phyloP scores from a whole-genome alignment of 1,140 invertebrate species.

The Drosophila nigromelanica region DNA sequence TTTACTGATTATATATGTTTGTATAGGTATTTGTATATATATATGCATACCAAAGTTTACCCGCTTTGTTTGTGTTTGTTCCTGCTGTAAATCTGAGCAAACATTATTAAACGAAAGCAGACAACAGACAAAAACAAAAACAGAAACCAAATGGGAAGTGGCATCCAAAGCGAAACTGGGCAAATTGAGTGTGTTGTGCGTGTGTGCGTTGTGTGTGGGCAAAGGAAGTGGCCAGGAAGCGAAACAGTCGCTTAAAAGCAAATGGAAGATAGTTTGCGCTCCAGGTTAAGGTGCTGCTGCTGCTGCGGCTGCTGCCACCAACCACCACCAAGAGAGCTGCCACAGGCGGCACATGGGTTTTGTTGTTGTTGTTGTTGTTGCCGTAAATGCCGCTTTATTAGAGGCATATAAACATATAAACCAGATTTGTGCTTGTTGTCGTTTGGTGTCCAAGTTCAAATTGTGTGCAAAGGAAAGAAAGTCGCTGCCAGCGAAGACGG shows the following conservation, averaged over 20 bases:
- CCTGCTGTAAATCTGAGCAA: constrained; percentile 70
- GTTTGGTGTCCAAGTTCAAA: constrained; percentile 79
- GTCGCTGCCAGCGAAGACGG: constrained; percentile 42
- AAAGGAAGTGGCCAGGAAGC: constrained; percentile 54
- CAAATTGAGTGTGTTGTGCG: neutral
- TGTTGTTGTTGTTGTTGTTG: neutral
- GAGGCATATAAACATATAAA: constrained; percentile 59
- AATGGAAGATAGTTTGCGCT: constrained; percentile 21
- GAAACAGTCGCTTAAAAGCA: constrained; percentile 33
- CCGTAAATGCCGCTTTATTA: constrained; percentile 71
- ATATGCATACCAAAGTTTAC: constrained; percentile 33
- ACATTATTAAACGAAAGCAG: constrained; percentile 51
- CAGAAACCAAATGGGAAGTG: neutral
- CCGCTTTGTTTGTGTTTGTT: constrained; percentile 67
- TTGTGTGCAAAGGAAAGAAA: constrained; percentile 80
- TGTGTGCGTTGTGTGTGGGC: constrained; percentile 17
- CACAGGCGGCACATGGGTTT: constrained; percentile 3
- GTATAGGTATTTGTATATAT: neutral
- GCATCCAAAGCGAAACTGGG: constrained; percentile 6
- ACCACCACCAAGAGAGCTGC: constrained; percentile 14
- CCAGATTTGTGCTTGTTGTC: constrained; percentile 64
- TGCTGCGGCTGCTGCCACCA: constrained; percentile 3
- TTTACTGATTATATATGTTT: no score
- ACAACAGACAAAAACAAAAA: constrained; percentile 4
- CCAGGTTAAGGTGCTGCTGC: constrained; percentile 36